A percentile compares a stretch with the other conserved stretches of the same genome.
Evolutionary conservation across 1,140 invertebrate species (phyloP).

Genomic region (Holcopasites calliopsidis): DNA sequence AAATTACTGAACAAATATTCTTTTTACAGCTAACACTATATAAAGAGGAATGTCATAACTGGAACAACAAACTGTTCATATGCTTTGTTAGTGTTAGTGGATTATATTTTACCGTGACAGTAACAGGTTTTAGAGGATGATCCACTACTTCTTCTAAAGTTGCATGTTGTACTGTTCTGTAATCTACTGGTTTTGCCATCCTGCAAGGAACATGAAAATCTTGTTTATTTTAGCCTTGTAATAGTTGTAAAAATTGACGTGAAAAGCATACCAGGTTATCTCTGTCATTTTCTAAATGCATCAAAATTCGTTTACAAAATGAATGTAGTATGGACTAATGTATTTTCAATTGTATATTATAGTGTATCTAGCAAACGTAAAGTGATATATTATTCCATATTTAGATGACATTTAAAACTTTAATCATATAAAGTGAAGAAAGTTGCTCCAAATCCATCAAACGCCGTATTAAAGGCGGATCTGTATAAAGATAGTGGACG

Average conservation of each 20-base stretch:
- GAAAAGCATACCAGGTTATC: slow-evolving; percentile 63
- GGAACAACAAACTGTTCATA: neutral
- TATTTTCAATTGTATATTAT: neutral
- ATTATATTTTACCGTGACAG: slow-evolving; percentile 70
- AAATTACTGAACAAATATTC: too few relatives aligned
- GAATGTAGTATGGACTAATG: neutral
- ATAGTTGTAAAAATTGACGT: neutral
- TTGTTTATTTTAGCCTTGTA: slow-evolving; percentile 8
- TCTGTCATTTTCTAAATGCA: slow-evolving; percentile 57
- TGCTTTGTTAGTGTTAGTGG: too few relatives aligned
- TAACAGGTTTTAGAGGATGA: slow-evolving; percentile 80
- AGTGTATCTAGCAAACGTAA: neutral
- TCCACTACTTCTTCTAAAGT: slow-evolving; percentile 66
- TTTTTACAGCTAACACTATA: slow-evolving; percentile 6
- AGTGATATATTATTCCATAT: neutral
- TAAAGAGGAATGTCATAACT: neutral
- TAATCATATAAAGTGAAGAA: neutral
- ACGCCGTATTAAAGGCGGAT: neutral
- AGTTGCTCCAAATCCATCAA: neutral
- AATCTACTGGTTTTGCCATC: slow-evolving; percentile 62
- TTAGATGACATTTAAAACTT: neutral
- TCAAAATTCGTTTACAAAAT: slow-evolving; percentile 4
- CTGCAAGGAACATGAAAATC: slow-evolving; percentile 46
- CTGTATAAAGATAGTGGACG: too few relatives aligned
- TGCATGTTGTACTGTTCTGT: slow-evolving; percentile 48